Evolutionary conservation across 2,113 vertebrate genomes (phyloP).

Genomic region (Myotis brandtii): DNA sequence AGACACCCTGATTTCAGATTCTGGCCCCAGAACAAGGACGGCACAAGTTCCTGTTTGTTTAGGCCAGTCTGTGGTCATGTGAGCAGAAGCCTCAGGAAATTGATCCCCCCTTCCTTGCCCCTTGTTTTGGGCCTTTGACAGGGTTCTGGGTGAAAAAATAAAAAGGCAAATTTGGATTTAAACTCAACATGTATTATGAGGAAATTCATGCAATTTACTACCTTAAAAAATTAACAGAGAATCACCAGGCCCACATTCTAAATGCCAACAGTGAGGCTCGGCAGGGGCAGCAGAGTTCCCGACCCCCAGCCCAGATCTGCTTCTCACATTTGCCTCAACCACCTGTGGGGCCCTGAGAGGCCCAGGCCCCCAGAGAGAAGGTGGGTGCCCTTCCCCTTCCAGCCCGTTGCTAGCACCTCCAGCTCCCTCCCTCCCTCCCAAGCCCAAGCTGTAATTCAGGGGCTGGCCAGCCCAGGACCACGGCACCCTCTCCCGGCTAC

Average conservation of each 20-base stretch:
- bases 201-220: neutral
- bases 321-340: neutral
- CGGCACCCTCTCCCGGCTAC: neutral
- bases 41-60: no score
- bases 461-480: neutral
- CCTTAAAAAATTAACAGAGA: neutral
- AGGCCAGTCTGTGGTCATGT: no score
- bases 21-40: no score
- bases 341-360: neutral
- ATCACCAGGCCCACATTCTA: no score
- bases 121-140: no score
- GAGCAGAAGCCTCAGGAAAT: no score
- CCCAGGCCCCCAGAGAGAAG: neutral
- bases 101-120: no score
- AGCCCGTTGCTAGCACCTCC: neutral
- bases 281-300: no score
- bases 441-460: neutral
- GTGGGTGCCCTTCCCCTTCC: neutral
- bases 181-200: neutral
- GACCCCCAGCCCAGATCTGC: neutral
- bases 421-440: neutral
- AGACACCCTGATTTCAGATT: no score
- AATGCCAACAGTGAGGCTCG: no score
- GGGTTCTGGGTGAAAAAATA: no score
- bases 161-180: neutral